Conservation (phyloP, 2,113 vertebrate species). For the Heterotilapia buettikoferi region DNA sequence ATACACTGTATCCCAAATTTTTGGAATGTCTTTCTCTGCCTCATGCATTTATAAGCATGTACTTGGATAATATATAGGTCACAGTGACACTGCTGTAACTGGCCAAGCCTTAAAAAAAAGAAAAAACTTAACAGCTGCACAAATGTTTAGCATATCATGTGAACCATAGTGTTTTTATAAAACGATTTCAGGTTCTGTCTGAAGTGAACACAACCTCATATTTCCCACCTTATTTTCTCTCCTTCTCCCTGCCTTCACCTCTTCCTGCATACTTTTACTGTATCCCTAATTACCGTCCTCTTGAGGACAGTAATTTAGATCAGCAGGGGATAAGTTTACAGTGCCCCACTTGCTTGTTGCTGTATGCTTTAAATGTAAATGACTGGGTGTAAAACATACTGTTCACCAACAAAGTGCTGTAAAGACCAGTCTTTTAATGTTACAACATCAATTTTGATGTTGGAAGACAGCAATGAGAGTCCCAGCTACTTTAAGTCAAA, state of each 20-base stretch:
- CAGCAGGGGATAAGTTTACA: slow-evolving; percentile 30
- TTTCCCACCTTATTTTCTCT: background rate
- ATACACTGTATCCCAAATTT: background rate
- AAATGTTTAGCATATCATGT: background rate
- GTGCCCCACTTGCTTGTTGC: background rate
- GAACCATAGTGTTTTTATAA: background rate
- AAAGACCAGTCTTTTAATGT: background rate
- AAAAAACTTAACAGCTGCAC: background rate
- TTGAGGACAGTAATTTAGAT: slow-evolving; percentile 39
- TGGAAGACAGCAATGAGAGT: background rate
- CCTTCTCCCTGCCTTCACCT: background rate
- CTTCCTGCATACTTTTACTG: background rate
- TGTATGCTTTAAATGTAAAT: background rate
- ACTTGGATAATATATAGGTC: background rate
- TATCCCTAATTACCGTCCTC: slow-evolving; percentile 43
- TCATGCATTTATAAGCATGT: background rate
- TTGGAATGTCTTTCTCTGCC: background rate
- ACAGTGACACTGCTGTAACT: background rate
- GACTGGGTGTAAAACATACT: slow-evolving; percentile 25
- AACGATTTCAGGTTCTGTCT: background rate
- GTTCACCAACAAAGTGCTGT: slow-evolving; percentile 17
- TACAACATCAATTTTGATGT: slow-evolving; percentile 4
- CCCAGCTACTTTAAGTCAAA: background rate
- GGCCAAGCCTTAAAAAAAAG: background rate
- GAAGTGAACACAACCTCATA: background rate